Base-by-base conservation (phyloP, 2,888 invertebrate species). In the Aleiodes leptofemur region DNA sequence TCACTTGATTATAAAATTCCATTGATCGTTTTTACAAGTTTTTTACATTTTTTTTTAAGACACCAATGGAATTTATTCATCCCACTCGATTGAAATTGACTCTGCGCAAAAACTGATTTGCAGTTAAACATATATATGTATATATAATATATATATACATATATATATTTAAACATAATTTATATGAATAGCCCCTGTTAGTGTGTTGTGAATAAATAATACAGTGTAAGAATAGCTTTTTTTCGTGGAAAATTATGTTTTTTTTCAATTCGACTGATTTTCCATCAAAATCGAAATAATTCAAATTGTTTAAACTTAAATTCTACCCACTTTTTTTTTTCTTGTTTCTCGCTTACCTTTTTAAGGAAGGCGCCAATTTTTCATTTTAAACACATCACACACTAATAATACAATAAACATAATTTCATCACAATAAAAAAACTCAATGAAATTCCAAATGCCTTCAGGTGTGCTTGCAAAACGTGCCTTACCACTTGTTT, bases 401-500 rank as follows among this genome's bases (percentile, higher is more conserved):
- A 79, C 79, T 78, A 48, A 59, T 72, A 72, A 68, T 76, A 72
- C 75, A 76, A 74, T 77, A 74, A 78, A 81, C 79, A 81, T 81
- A 72, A 9, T 69, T 79, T 73, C 74, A 76, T 78, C 77, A 78
- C 79, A 74, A 1, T 1, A 23, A 23, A 23, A 23, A 79, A 68
- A 68, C 31, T 48, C 43, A 64, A 64, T 23, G n/a, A n/a, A 64
- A 79, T 76, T 43, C 69, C 71, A 64, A 74, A 75, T 69, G 78
- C 70, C 77, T 56, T 78, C 73, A 55, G 76, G 72, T 76, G 72
- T 76, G 78, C 72, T 76, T 78, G 78, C 79, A 74, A 81, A 83
- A 81, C 82, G 81, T 82, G 82, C 80, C 81, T 81, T 82, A 80
- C 85, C 87, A 87, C 87, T 87, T 86, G 87, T 86, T 87, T 82